These are phyloP conservation scores for Drosophila auraria DNA, from an alignment of 1,140 invertebrate species.

Conservation along the genomic window DNA sequence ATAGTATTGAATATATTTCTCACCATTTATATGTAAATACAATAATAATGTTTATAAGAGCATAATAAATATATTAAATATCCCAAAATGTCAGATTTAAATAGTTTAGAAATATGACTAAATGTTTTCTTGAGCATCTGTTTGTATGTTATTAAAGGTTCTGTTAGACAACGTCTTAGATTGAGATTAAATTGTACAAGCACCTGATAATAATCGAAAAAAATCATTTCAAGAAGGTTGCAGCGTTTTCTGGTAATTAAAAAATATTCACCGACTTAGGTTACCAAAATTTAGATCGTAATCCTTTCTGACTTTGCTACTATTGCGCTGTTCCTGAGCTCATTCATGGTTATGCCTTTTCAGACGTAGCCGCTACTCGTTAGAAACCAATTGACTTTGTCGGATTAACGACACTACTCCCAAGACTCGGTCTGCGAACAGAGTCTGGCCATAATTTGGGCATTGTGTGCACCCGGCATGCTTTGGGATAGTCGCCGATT, in stretches of 20 bases:
- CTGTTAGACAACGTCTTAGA: not conserved
- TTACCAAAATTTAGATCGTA: not conserved
- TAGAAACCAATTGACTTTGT: constrained; percentile 77
- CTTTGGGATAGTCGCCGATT: constrained; percentile 30
- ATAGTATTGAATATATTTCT: too few species aligned
- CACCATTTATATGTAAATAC: too few species aligned
- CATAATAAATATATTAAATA: too few species aligned
- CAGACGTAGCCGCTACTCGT: constrained; percentile 52
- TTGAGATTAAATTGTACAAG: not conserved
- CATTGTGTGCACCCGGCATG: constrained; percentile 44
- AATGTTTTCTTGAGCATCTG: too few species aligned
- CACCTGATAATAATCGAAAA: not conserved
- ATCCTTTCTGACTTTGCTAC: not conserved
- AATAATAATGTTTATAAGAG: too few species aligned
- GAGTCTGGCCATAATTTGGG: constrained; percentile 62
- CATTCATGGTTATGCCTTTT: constrained; percentile 8
- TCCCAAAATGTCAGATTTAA: too few species aligned
- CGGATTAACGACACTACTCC: constrained; percentile 61
- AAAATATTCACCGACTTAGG: not conserved
- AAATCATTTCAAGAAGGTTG: not conserved
- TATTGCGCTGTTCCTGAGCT: constrained; percentile 2
- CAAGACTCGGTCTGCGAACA: constrained; percentile 8
- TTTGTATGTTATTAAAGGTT: too few species aligned
- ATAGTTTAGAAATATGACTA: too few species aligned
- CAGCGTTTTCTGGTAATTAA: not conserved